Evolutionary conservation across 2,797 vertebrate species (phyloP).

Genomic region (Oreonectes daqikongensis): DNA sequence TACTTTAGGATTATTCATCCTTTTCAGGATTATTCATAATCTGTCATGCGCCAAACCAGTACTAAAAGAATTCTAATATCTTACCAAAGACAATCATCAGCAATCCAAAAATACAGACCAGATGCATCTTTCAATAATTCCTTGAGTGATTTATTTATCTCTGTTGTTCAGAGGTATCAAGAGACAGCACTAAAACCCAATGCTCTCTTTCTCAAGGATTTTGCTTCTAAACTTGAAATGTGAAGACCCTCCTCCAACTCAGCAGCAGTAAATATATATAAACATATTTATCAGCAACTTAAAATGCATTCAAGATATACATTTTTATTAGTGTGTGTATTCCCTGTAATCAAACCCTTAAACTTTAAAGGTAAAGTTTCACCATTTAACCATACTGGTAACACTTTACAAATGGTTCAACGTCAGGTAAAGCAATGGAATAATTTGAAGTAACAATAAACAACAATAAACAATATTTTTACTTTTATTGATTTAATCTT

Average conservation of each 20-base stretch:
- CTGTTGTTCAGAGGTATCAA: neutral
- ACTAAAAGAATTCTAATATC: neutral
- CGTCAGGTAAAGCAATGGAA: no score
- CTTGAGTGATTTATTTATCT: neutral
- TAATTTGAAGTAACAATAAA: neutral
- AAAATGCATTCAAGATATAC: no score
- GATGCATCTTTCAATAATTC: constrained; percentile 2
- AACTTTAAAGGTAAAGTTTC: no score
- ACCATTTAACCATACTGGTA: no score
- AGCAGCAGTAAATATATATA: no score
- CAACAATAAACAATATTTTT: no score
- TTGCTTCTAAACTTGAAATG: neutral
- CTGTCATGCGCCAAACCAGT: neutral
- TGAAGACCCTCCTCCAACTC: constrained; percentile 6
- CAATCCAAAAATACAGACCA: neutral
- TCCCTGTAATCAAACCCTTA: no score
- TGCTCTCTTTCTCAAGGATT: neutral
- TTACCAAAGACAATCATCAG: constrained; percentile 2
- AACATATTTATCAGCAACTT: no score
- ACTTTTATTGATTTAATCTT: no score
- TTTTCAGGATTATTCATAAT: neutral
- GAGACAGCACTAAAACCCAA: neutral
- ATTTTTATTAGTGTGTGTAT: no score
- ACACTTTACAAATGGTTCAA: no score
- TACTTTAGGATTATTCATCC: neutral